Conservation (phyloP, 2,113 vertebrate genomes). For the Rafetus swinhoei region DNA sequence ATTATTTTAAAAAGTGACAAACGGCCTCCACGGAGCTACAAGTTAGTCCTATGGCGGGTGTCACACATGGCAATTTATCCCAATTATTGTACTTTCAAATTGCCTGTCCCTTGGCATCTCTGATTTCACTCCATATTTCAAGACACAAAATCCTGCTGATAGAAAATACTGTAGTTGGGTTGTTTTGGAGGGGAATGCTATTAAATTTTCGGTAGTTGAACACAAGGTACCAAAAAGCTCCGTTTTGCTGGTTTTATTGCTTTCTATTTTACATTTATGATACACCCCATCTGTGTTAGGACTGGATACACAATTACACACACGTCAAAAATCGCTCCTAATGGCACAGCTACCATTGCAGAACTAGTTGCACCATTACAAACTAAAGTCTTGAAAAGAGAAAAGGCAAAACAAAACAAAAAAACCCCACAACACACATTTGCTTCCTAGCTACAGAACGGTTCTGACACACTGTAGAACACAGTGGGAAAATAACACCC, state of each 20-base stretch:
- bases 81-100: not conserved
- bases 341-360: not conserved
- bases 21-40: not conserved
- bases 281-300: not conserved
- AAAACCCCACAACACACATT: not conserved
- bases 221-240: not conserved
- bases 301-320: not conserved
- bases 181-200: not conserved
- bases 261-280: not conserved
- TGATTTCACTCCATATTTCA: not conserved
- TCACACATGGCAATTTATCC: not conserved
- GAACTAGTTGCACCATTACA: not conserved
- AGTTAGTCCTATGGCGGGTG: not conserved
- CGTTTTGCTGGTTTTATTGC: not conserved
- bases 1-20: not conserved
- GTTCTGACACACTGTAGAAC: not conserved
- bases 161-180: not conserved
- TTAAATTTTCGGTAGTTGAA: not conserved
- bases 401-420: accelerated
- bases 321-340: not conserved
- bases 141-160: not conserved
- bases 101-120: not conserved
- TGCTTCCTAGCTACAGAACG: not conserved
- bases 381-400: accelerated
- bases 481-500: not conserved